Evolutionary conservation across 2,113 vertebrate genomes (phyloP).

Genomic region (Myotis yumanensis): DNA sequence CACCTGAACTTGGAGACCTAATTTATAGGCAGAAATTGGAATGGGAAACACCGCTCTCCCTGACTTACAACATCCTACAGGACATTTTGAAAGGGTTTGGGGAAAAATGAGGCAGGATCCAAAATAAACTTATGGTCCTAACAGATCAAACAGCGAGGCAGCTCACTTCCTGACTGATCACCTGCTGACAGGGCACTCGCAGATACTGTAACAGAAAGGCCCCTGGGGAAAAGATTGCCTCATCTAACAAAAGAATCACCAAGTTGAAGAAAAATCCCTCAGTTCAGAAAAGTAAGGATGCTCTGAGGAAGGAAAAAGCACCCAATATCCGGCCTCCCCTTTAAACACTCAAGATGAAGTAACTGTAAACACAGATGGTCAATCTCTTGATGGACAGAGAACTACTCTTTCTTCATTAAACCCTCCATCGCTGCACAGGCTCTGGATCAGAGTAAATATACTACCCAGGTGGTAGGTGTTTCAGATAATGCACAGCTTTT

Average conservation of each 20-base stretch:
- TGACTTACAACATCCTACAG: background rate
- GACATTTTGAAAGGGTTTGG: constrained; percentile 25
- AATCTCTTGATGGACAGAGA: background rate
- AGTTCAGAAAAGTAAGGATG: background rate
- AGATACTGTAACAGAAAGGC: background rate
- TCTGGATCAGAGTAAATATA: background rate
- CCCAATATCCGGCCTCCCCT: background rate
- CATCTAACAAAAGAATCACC: constrained; percentile 12
- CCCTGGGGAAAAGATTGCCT: background rate
- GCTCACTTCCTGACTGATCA: background rate
- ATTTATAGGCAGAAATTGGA: constrained; percentile 16
- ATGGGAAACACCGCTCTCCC: background rate
- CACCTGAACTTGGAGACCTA: background rate
- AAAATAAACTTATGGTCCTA: background rate
- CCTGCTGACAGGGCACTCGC: background rate
- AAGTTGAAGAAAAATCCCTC: constrained; percentile 19
- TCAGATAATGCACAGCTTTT: background rate
- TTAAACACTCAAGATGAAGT: background rate
- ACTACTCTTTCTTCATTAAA: background rate
- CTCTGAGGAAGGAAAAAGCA: background rate
- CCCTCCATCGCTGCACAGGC: background rate
- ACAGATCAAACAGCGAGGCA: background rate
- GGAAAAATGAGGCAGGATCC: background rate
- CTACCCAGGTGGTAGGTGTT: background rate
- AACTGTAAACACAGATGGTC: background rate